Percentiles rank a stretch among this genome's conserved stretches.
phyloP scores from a whole-genome alignment of 92 coral and sea anemone genomes.

The Virgularia gustaviana region DNA sequence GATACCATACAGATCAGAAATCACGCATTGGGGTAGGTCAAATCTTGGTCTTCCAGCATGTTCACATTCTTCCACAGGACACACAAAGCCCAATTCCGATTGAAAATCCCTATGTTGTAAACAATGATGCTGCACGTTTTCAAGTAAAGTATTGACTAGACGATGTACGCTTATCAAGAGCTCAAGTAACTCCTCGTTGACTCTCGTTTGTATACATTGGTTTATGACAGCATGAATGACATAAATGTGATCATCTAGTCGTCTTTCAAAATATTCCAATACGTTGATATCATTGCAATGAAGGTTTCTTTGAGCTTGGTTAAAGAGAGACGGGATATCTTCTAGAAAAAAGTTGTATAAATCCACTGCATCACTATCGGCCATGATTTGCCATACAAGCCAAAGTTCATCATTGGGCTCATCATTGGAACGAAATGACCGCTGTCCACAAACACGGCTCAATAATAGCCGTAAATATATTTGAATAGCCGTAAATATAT shows the following conservation, averaged over 20 bases:
- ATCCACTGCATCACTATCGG: neutral
- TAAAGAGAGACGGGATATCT: conserved; percentile 22
- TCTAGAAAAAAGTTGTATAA: conserved; percentile 26
- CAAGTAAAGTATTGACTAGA: conserved; percentile 14
- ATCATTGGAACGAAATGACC: too few relatives aligned
- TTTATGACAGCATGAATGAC: conserved; percentile 50
- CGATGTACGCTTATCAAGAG: conserved; percentile 37
- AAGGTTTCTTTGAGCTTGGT: conserved; percentile 46
- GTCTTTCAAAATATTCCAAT: conserved; percentile 57
- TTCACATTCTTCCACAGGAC: conserved; percentile 43
- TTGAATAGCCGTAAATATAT: neutral
- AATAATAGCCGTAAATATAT: too few relatives aligned
- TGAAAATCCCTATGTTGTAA: conserved; percentile 27
- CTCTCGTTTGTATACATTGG: conserved; percentile 45
- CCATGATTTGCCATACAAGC: neutral
- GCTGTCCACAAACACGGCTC: too few relatives aligned
- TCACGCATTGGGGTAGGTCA: conserved; percentile 44
- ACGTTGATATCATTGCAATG: conserved; percentile 49
- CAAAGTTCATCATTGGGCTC: too few relatives aligned
- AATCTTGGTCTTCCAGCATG: conserved; percentile 59
- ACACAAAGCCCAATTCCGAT: conserved; percentile 47
- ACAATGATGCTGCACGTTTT: conserved; percentile 36
- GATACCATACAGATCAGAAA: conserved; percentile 46
- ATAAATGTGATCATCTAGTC: conserved; percentile 52
- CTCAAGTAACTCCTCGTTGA: conserved; percentile 31